Conservation (phyloP, 2,113 vertebrate genomes). For the Neotoma lepida region DNA sequence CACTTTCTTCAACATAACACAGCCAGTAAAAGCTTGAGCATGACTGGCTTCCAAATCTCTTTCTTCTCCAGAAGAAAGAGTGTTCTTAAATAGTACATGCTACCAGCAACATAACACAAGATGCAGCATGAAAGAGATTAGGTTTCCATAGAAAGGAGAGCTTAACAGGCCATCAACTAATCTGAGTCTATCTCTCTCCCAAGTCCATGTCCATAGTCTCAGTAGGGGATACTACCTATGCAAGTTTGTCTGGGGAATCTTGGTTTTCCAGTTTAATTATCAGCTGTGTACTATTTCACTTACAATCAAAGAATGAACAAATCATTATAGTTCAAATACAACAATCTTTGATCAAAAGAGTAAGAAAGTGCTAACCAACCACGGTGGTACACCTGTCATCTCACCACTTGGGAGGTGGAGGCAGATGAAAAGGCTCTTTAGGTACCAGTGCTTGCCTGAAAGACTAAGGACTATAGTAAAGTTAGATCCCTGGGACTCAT, state of each 20-base stretch:
- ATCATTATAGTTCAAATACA: neutral
- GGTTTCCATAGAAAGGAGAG: neutral
- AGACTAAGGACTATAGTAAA: neutral
- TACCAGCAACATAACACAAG: neutral
- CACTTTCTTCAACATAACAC: neutral
- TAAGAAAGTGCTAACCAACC: neutral
- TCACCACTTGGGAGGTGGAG: neutral
- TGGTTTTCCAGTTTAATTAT: conserved; percentile 16
- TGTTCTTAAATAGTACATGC: neutral
- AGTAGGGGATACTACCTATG: too few species aligned
- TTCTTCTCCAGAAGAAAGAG: neutral
- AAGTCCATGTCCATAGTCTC: neutral
- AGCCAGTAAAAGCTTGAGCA: neutral
- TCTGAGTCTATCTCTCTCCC: neutral
- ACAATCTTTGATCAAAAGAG: conserved; percentile 8
- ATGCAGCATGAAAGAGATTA: neutral
- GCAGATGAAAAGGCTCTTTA: neutral
- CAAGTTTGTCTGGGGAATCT: neutral
- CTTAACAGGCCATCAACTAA: neutral
- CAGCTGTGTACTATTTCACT: neutral
- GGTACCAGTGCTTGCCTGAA: neutral
- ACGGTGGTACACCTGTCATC: neutral
- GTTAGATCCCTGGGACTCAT: neutral
- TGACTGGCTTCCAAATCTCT: neutral
- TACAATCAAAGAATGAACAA: conserved; percentile 23